Base-by-base conservation (phyloP, 2,113 vertebrate genomes). In the Clupea harengus region DNA sequence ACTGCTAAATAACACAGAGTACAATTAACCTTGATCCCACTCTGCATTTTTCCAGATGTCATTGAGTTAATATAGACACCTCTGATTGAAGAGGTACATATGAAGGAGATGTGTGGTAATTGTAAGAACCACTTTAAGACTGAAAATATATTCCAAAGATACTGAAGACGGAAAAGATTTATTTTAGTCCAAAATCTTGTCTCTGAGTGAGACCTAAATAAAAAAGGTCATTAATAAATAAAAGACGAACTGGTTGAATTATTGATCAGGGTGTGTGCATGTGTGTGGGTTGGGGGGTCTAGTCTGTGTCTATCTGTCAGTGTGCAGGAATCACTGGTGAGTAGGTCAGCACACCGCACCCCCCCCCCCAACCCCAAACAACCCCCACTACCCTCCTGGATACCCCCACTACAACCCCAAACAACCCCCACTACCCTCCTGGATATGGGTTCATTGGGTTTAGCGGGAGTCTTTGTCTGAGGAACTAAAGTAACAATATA, bases 171-270 rank as follows among this genome's bases (percentile, higher is more conserved):
- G 72, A 13, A 60, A 78, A 78, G 32, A 72, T 13, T 28, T 72
- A 8, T 72, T n/a, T 72, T 72, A 72, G 64, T 72, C 25, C 25
- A 72, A 78, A 78, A 32, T 32, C 15, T 10, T 32, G 72, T 39
- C 28, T 32, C 72, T 5, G 72, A 39, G 11, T 32, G 11, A 78
- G 28, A 78, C 28, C 72, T 78, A 78, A 78, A 78, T 78, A 92
- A 92, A 92, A 92, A 93, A 93, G 91, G 91, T 92, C 91, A 91
- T 95, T 92, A 92, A 94, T 94, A 92, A 94, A 95, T 94, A 95
- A 95, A 93, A 93, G 86, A 94, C 91, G 82, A 86, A 81, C 82
- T 57, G 25, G 47, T 87, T 95, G 85, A 93, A 93, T 93, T 89
- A 92, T 93, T 91, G 82, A 94, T 92, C 85, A 88, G 83, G 17